Conservation (phyloP, 2,888 invertebrate species). For the Tachina fera region DNA sequence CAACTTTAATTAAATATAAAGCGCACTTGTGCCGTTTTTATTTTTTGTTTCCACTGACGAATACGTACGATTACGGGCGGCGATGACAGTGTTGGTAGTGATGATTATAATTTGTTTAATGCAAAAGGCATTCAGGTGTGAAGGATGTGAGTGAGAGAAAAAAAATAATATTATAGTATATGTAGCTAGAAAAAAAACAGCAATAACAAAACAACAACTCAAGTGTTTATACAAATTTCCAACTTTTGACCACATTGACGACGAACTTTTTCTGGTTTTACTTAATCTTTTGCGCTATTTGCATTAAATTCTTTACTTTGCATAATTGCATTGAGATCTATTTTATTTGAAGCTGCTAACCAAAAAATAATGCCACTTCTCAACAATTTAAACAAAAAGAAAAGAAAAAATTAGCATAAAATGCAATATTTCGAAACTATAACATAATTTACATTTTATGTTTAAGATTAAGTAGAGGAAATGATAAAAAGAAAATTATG, state of each 20-base stretch:
- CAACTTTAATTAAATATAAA: conserved; percentile 71
- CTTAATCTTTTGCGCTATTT: neutral
- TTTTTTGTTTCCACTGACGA: conserved; percentile 11
- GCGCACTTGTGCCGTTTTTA: conserved; percentile 63
- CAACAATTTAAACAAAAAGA: conserved; percentile 40
- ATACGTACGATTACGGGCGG: neutral
- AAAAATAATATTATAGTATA: neutral
- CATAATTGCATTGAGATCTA: conserved; percentile 51
- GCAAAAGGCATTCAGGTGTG: conserved; percentile 80
- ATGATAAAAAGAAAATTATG: conserved; percentile 13
- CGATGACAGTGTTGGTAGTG: conserved; percentile 53
- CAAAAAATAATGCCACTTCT: conserved; percentile 34
- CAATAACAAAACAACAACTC: conserved; percentile 44
- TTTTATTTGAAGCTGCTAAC: conserved; percentile 7
- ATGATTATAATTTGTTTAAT: conserved; percentile 76
- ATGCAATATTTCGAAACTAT: conserved; percentile 38
- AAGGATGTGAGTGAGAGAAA: conserved; percentile 77
- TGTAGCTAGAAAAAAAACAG: conserved; percentile 22
- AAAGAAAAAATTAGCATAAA: conserved; percentile 55
- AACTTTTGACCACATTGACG: conserved; percentile 56
- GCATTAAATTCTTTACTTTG: conserved; percentile 27
- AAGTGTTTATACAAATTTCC: conserved; percentile 17
- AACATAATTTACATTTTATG: conserved; percentile 64
- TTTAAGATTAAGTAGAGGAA: conserved; percentile 31
- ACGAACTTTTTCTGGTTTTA: conserved; percentile 43